phyloP scores from a whole-genome alignment of 2,797 vertebrate species.

The Tauraco hartlaubi region DNA sequence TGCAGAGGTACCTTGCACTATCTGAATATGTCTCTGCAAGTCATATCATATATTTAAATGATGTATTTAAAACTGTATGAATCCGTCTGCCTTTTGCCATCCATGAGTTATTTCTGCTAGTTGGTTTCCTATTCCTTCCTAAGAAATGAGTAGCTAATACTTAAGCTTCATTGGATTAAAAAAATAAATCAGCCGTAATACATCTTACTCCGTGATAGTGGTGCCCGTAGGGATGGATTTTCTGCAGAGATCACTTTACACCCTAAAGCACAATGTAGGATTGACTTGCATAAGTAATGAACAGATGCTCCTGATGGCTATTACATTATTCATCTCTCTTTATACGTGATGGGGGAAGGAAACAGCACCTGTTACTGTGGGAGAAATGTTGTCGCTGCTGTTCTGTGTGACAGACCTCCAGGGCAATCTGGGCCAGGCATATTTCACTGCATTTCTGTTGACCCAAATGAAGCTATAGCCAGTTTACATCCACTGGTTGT shows the following conservation, averaged over 20 bases:
- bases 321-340: slow-evolving; percentile 22
- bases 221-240: slow-evolving; percentile 40
- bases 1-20: background rate
- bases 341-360: background rate
- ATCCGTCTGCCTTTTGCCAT: background rate
- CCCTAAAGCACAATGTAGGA: slow-evolving; percentile 39
- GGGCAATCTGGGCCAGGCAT: background rate
- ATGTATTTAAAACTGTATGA: background rate
- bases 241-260: slow-evolving; percentile 41
- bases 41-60: background rate
- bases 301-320: slow-evolving; percentile 30
- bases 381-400: background rate
- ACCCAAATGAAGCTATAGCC: background rate
- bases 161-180: slow-evolving; percentile 48
- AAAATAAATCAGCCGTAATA: background rate
- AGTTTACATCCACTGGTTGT: background rate
- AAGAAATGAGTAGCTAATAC: background rate
- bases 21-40: background rate
- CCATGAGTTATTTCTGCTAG: background rate
- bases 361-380: slow-evolving; percentile 7
- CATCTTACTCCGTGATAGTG: background rate
- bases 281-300: slow-evolving; percentile 40
- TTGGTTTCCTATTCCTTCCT: background rate
- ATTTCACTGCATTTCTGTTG: background rate
- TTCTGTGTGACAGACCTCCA: background rate